Evolutionary conservation across 2,797 vertebrate genomes (phyloP), one percentile per base, ranked within the genome.

Genomic region (Platalea minor): DNA sequence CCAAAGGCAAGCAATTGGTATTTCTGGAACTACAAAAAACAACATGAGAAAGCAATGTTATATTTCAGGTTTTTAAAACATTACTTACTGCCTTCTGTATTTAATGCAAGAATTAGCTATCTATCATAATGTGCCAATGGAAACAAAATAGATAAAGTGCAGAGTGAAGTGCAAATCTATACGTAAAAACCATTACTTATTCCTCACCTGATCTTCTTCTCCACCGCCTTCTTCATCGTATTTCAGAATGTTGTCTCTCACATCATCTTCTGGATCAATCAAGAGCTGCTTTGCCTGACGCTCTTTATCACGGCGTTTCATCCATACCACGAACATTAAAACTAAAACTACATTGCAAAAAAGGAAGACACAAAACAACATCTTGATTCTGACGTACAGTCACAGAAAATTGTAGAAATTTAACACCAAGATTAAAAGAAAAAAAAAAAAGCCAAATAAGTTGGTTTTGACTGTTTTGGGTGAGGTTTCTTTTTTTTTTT

Each of bases 141-240:
- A 87, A 85, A 85, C 10, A 51, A 91, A 79, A 70, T 7, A 35
- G 54, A 37, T 24, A 3, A 72, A 87, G 12, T n/a, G 5, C 24
- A 81, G 50, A 73, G 31, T 13, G 9, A 82, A 41, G 20, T 39
- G 25, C 20, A 70, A 68, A 76, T 57, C 31, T 79, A 21, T 28
- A 53, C 1, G 7, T 37, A 77, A 88, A 67, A 67, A 15, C 10
- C 11, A 72, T 48, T 74, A 56, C 75, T 31, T 35, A 50, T 33
- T 85, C 74, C 97, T 98, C 76, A 99, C 99, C 99, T 99, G 99
- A 97, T 99, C 99, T 98, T 99, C 99, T 97, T 99, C 99, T 97
- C 99, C 99, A 81, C 99, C 99, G n/a, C 99, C 99, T 98, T 99
- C 99, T 97, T 99, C 99, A 39, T 99, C 99, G 0, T 99, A 99